These are phyloP conservation scores for Gastracanthus pulcherrimus DNA, from an alignment of 2,888 invertebrate species.

Conservation along the genomic window DNA sequence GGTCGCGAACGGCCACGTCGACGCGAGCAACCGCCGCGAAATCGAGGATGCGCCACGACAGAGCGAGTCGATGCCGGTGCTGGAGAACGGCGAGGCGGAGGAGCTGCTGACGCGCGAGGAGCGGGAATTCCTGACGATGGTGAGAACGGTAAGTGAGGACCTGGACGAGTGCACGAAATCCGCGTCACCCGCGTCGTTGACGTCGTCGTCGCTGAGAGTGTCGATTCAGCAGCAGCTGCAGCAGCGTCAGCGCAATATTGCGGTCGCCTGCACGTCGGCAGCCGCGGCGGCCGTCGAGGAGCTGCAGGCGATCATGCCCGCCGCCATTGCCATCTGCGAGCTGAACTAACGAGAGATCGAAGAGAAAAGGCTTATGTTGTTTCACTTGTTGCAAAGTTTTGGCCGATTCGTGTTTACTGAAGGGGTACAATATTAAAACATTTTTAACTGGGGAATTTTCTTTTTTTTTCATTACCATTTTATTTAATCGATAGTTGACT, in stretches of 20 bases:
- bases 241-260: neutral
- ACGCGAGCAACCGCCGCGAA: too few species aligned
- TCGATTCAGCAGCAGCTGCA: constrained; percentile 8
- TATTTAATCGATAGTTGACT: too few species aligned
- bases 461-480: too few species aligned
- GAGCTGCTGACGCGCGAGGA: constrained; percentile 17
- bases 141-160: constrained; percentile 53
- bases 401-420: too few species aligned
- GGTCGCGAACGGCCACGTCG: constrained; percentile 5
- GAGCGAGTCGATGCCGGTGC: neutral
- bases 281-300: constrained; percentile 33
- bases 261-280: constrained; percentile 13
- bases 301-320: constrained; percentile 30
- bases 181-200: neutral
- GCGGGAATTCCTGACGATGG: constrained; percentile 30
- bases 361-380: neutral
- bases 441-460: too few species aligned
- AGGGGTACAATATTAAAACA: too few species aligned
- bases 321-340: constrained; percentile 45
- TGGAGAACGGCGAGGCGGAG: constrained; percentile 6
- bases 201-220: neutral
- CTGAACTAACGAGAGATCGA: constrained; percentile 21
- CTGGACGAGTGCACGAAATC: constrained; percentile 1
- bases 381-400: neutral
- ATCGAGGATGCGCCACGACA: neutral